Evolutionary conservation across 2,113 vertebrate genomes (phyloP).

Genomic region (Diglossa brunneiventris): DNA sequence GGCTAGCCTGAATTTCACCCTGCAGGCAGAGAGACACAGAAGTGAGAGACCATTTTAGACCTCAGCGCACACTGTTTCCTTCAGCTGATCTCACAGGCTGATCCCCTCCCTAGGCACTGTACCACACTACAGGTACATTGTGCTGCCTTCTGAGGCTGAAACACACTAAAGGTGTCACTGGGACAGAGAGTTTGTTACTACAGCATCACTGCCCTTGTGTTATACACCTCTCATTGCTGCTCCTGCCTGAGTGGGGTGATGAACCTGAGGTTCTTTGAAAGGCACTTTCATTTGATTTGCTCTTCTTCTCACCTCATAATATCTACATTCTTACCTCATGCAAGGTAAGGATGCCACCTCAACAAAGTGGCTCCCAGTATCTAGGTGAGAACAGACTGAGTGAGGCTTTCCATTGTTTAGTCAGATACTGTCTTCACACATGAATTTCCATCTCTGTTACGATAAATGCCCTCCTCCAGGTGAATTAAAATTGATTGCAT

Average conservation of each 20-base stretch:
- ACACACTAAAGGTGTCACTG: not conserved
- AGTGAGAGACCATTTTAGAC: not conserved
- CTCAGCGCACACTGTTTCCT: not conserved
- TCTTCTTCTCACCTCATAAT: not conserved
- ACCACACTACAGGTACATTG: accelerated
- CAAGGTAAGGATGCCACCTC: not conserved
- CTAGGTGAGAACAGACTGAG: not conserved
- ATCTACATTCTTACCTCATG: not conserved
- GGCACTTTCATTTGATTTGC: not conserved
- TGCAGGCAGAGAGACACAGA: not conserved
- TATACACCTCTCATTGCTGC: accelerated
- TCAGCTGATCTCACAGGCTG: not conserved
- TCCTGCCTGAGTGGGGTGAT: not conserved
- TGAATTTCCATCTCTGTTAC: not conserved
- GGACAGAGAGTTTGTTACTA: not conserved
- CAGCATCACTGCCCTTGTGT: not conserved
- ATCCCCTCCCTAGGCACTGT: not conserved
- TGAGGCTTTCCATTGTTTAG: not conserved
- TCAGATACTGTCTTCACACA: not conserved
- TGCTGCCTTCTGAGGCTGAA: not conserved
- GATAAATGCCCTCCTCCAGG: not conserved
- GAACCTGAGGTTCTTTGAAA: not conserved
- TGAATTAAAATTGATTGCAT: conserved; percentile 8
- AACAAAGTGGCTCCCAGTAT: not conserved
- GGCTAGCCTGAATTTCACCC: not conserved